phyloP scores from a whole-genome alignment of 1,140 invertebrate species.

The Saxidomus purpurata region DNA sequence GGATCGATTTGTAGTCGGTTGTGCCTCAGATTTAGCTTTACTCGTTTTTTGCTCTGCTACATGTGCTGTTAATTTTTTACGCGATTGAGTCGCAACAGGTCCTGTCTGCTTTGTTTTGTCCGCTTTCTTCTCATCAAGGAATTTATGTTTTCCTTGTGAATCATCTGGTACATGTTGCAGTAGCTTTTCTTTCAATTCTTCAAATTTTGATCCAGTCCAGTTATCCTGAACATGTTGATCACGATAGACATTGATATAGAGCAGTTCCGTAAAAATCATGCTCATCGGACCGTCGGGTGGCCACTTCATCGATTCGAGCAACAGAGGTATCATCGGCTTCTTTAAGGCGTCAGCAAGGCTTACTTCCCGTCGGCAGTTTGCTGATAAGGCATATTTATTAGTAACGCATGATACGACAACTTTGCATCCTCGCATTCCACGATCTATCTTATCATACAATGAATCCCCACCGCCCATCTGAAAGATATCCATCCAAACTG shows the following conservation, averaged over 20 bases:
- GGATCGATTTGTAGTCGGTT: neutral
- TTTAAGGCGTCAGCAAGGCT: slow-evolving; percentile 81
- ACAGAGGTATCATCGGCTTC: slow-evolving; percentile 83
- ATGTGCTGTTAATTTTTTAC: neutral
- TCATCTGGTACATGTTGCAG: slow-evolving; percentile 62
- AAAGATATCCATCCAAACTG: slow-evolving; percentile 84
- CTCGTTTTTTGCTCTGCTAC: neutral
- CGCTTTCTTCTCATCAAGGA: neutral
- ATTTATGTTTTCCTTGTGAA: neutral
- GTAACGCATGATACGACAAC: slow-evolving; percentile 83
- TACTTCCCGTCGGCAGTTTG: slow-evolving; percentile 83
- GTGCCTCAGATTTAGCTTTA: neutral
- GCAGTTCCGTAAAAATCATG: slow-evolving; percentile 82
- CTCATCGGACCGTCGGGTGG: slow-evolving; percentile 84
- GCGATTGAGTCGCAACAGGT: neutral
- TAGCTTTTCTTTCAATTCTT: slow-evolving; percentile 72
- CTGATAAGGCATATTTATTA: slow-evolving; percentile 82
- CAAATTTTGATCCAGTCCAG: slow-evolving; percentile 76
- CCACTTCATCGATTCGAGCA: slow-evolving; percentile 82
- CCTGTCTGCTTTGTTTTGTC: neutral
- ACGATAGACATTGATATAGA: slow-evolving; percentile 78
- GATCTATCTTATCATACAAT: slow-evolving; percentile 85
- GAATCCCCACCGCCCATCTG: slow-evolving; percentile 86
- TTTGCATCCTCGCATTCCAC: slow-evolving; percentile 80
- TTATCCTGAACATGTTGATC: slow-evolving; percentile 71